Conservation (phyloP, 1,140 invertebrate species). For the Amphibalanus amphitrite region DNA sequence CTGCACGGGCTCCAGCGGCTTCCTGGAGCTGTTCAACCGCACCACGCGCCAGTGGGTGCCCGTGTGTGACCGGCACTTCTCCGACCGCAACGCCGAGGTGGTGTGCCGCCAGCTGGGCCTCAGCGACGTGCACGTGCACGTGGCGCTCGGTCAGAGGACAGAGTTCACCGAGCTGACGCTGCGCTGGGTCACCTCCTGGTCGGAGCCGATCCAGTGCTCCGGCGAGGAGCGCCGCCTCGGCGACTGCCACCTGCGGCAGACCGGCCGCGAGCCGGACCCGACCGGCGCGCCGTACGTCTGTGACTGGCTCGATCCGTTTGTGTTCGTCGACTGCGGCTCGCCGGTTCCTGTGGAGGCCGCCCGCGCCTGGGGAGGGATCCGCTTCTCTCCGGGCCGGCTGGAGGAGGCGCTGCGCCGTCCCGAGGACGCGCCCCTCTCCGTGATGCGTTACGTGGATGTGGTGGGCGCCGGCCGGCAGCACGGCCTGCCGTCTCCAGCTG, state of each 20-base stretch:
- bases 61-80: conserved; percentile 87
- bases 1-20: background rate
- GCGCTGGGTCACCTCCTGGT: conserved; percentile 80
- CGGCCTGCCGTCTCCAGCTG: conserved; percentile 78
- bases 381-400: conserved; percentile 75
- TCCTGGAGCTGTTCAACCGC: conserved; percentile 84
- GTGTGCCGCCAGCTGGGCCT: conserved; percentile 86
- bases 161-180: conserved; percentile 72
- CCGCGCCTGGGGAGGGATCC: conserved; percentile 90
- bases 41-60: conserved; percentile 93
- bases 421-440: conserved; percentile 39
- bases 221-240: conserved; percentile 31
- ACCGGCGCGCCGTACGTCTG: background rate
- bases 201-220: conserved; percentile 63
- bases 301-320: conserved; percentile 39
- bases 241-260: background rate
- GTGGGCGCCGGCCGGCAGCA: conserved; percentile 90
- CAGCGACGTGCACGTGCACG: conserved; percentile 70
- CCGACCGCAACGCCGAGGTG: conserved; percentile 82
- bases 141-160: conserved; percentile 55
- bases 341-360: conserved; percentile 45
- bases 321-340: conserved; percentile 81
- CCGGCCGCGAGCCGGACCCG: background rate
- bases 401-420: conserved; percentile 46
- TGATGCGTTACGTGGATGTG: conserved; percentile 67